Evolutionary conservation across 2,888 invertebrate species (phyloP), one percentile per base, ranked within the genome.

Genomic region (Epirrita christyi): DNA sequence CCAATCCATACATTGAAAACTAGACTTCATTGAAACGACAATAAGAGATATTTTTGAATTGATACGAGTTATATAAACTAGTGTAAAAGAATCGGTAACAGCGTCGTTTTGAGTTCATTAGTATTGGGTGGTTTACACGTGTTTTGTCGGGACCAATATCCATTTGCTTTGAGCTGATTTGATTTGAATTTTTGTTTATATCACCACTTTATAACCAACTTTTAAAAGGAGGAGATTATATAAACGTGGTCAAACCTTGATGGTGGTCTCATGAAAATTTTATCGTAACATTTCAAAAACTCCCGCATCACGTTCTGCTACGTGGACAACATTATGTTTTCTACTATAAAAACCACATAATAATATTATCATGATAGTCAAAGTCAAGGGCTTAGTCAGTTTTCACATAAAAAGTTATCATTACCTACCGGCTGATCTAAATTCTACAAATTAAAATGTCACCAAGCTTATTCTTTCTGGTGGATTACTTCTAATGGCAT

Each of bases 91-190:
- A 70, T 65, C 60, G 15, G 67, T 64, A 61, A 61, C 56, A 54
- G 47, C 69, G 70, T 77, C 72, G 71, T 67, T 74, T 61, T 60
- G 67, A 67, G 67, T 80, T 73, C 73, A 71, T 72, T 82, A 82
- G 86, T 86, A 85, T 70, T 68, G 78, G 86, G 70, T 79, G 73
- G 73, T 78, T 85, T 87, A 86, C 89, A 88, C 83, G 81, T 87
- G 87, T 88, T 86, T 85, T 82, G 81, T 83, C 83, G 81, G 84
- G 75, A 83, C 77, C 83, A 78, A 88, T 85, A 86, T 87, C 79
- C 86, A 88, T 89, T 89, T 86, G 85, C 83, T 83, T 55, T 74
- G 73, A 73, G 73, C 75, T 80, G 83, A 83, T 88, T 88, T 81
- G 85, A 83, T 86, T 83, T 80, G 76, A 76, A 76, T 81, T 81